Evolutionary conservation across 1,140 invertebrate genomes (phyloP), one percentile per base, ranked within the genome.

Genomic region (Harlomillsia oculata): DNA sequence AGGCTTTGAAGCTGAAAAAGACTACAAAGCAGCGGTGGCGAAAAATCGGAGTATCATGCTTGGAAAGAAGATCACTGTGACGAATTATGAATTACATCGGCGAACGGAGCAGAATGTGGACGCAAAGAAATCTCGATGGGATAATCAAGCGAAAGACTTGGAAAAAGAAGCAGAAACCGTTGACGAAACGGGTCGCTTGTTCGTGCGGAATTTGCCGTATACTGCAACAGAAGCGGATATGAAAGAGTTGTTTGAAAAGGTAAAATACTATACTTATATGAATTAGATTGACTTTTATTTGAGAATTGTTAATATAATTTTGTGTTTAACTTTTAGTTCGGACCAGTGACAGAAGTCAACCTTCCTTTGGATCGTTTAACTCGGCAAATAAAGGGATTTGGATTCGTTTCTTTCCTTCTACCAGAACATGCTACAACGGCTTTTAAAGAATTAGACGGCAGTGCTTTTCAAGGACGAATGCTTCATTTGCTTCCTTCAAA

Each of bases 401-500:
- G 87, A 1, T 84, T 86, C 3, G 78, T 99, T 0, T 92, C 89
- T 0, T 99, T 84, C 71, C 73, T 99, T 68, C 84, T 99, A 76
- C 92, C 95, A 0, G 94, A 98, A 71, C 84, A 99, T 75, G 96
- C 96, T 0, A 79, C 89, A 0, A 83, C 80, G 68, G 96, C 96
- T 0, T 97, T 85, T 67, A 76, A 78, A 16, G 81, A 84, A 66
- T 73, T 98, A 2, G 94, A 99, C 74, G 93, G 93, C 3, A 85
- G 82, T 5, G 77, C 83, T 46, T 88, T 95, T 62, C 83, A 89
- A 34, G 96, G 96, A 0, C 75, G 96, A 65, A 84, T 97, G 79
- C 69, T 99, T 18, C 96, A 99, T 74, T 75, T 99, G 25, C 72
- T 99, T 43, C 91, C 94, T 4, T 90, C 83, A 13, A 92, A 89